Percentiles rank a stretch among this genome's conserved stretches.
These are phyloP conservation scores for Melanotaenia trifasciata DNA, from an alignment of 2,797 vertebrate genomes.

Conservation along the genomic window DNA sequence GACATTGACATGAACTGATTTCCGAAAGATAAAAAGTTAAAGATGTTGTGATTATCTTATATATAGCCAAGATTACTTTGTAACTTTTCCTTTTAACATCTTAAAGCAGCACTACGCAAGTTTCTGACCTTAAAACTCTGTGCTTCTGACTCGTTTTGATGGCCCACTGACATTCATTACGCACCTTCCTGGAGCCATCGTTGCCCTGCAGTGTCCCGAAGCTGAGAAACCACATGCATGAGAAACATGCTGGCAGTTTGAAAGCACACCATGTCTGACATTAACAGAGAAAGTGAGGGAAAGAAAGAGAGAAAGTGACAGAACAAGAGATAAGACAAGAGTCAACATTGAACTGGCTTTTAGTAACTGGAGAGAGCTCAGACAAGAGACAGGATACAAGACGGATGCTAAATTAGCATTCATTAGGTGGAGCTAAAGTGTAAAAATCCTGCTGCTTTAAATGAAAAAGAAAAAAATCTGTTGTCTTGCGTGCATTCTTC, in stretches of 20 bases:
- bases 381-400: no score
- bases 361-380: background rate
- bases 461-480: background rate
- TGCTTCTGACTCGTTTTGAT: no score
- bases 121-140: no score
- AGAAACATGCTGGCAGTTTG: background rate
- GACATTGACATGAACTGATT: background rate
- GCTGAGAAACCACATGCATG: background rate
- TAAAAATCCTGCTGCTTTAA: background rate
- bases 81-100: no score
- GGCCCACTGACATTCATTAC: no score
- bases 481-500: background rate
- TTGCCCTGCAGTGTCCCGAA: background rate
- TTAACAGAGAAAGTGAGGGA: background rate
- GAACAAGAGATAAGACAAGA: background rate
- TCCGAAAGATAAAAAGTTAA: background rate
- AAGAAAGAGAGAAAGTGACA: background rate
- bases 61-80: background rate
- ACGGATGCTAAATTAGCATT: background rate
- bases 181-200: no score
- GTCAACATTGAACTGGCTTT: background rate
- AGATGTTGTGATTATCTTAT: background rate
- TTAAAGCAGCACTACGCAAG: no score
- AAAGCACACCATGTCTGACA: background rate
- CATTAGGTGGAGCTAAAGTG: background rate